Conservation (phyloP, 2,888 invertebrate species). For the Diarsia brunnea region DNA sequence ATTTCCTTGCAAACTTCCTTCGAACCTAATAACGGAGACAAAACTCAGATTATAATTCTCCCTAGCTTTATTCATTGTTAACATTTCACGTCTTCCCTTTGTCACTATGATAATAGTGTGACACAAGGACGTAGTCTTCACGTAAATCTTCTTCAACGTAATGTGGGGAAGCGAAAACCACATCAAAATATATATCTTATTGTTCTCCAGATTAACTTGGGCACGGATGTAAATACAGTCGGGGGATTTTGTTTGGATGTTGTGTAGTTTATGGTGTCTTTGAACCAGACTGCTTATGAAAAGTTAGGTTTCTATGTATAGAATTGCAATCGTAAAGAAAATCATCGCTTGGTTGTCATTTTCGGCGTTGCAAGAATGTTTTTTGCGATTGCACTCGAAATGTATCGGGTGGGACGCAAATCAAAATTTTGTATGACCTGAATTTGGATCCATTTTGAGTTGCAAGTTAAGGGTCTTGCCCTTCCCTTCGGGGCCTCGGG, state of each 20-base stretch:
- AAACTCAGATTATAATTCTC: constrained; percentile 23
- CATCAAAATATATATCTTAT: constrained; percentile 60
- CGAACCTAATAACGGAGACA: constrained; percentile 5
- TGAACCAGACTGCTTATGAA: neutral
- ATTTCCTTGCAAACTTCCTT: neutral
- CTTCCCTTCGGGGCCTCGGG: too few relatives aligned
- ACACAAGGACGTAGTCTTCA: constrained; percentile 48
- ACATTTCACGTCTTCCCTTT: constrained; percentile 54
- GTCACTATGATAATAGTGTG: constrained; percentile 63
- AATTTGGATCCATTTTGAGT: neutral
- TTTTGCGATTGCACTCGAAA: neutral
- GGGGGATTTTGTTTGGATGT: constrained; percentile 11
- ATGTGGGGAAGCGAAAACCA: constrained; percentile 52
- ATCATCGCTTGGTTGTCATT: neutral
- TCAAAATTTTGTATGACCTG: neutral
- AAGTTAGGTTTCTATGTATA: neutral
- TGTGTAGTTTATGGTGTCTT: neutral
- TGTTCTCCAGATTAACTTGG: constrained; percentile 62
- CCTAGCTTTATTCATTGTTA: constrained; percentile 49
- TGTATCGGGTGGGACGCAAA: neutral
- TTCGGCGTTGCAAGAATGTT: neutral
- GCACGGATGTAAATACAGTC: constrained; percentile 29
- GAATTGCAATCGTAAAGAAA: neutral
- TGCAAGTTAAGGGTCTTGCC: too few relatives aligned
- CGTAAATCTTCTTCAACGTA: constrained; percentile 65